Conservation (phyloP, 1,140 invertebrate genomes). For the Periplaneta americana region DNA sequence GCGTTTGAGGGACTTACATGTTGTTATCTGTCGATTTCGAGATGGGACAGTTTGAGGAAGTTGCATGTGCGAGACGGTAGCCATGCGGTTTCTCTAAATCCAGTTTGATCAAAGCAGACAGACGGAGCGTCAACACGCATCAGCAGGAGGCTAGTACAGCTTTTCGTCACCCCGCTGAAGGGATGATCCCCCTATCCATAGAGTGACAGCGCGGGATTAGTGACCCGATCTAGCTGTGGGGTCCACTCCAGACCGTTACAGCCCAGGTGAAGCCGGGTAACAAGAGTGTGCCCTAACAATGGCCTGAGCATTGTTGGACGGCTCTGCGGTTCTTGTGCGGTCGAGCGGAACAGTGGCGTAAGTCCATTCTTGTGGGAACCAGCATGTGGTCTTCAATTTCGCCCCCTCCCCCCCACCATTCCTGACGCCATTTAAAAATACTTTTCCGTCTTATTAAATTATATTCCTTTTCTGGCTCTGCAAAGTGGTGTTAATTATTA, state of each 20-base stretch:
- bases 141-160: neutral
- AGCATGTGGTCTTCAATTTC: no score
- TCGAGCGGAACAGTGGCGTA: neutral
- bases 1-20: no score
- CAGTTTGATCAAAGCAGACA: neutral
- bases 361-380: no score
- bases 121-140: neutral
- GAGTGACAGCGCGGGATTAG: neutral
- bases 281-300: neutral
- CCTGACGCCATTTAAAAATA: no score
- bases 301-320: neutral
- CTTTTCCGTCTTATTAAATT: no score
- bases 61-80: no score
- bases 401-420: no score
- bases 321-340: neutral
- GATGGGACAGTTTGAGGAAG: no score
- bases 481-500: no score
- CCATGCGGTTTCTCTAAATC: neutral
- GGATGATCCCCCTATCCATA: neutral
- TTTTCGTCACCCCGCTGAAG: neutral
- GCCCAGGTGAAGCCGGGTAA: neutral
- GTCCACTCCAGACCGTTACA: neutral
- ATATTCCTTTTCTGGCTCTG: no score
- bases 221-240: neutral
- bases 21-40: no score